Evolutionary conservation across 2,888 invertebrate species (phyloP).

Genomic region (Gandaritis pyraliata): DNA sequence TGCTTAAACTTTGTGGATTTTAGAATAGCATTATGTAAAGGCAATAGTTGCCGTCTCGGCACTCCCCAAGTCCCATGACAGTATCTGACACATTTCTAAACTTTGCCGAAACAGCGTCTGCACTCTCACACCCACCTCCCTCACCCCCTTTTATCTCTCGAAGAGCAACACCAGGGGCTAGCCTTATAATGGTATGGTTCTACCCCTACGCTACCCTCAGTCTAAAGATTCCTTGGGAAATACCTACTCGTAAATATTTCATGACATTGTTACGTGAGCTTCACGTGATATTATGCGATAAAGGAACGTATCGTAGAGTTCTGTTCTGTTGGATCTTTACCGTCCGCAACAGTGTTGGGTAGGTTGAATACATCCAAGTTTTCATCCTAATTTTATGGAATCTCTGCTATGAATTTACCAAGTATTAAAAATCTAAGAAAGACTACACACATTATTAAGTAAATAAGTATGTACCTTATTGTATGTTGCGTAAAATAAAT

Average conservation of each 20-base stretch:
- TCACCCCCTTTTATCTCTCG: slow-evolving; percentile 63
- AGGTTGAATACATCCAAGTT: too few species aligned
- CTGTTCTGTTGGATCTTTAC: not conserved
- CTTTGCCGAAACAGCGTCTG: slow-evolving; percentile 39
- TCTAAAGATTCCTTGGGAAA: slow-evolving; percentile 53
- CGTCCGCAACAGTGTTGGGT: not conserved
- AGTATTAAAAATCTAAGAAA: too few species aligned
- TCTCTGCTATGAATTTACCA: too few species aligned
- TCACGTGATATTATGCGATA: slow-evolving; percentile 46
- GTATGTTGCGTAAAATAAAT: too few species aligned
- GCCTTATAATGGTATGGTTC: slow-evolving; percentile 64
- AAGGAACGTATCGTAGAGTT: slow-evolving; percentile 39
- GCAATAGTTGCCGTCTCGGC: slow-evolving; percentile 16
- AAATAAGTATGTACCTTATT: too few species aligned
- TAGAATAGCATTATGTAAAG: slow-evolving; percentile 14
- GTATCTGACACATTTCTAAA: slow-evolving; percentile 43
- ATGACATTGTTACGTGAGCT: slow-evolving; percentile 50
- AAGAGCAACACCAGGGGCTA: slow-evolving; percentile 64
- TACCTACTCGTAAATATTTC: slow-evolving; percentile 64
- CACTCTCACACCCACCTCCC: slow-evolving; percentile 27
- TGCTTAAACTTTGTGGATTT: slow-evolving; percentile 23
- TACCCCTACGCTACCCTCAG: slow-evolving; percentile 44
- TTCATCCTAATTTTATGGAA: too few species aligned
- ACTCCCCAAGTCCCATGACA: slow-evolving; percentile 33
- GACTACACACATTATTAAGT: too few species aligned